Conservation (phyloP, 2,888 invertebrate genomes). For the Oxyteleia sp. region DNA sequence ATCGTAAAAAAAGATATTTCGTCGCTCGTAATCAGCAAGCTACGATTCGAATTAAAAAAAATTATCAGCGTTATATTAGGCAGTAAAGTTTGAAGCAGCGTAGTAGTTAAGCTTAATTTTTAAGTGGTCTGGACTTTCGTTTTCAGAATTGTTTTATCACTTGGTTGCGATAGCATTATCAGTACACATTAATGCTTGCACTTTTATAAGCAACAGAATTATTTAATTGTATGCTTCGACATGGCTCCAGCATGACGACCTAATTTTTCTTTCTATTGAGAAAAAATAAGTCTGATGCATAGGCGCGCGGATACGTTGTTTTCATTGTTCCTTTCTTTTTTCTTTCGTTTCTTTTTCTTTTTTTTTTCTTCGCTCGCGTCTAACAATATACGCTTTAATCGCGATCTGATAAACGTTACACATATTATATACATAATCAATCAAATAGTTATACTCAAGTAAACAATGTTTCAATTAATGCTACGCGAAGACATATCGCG, state of each 20-base stretch:
- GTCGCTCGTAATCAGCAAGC: conserved; percentile 32
- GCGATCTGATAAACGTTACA: conserved; percentile 31
- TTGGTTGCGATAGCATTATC: conserved; percentile 87
- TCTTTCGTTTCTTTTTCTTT: too few species aligned
- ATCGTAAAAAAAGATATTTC: not conserved
- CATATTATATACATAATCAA: not conserved
- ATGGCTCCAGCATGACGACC: conserved; percentile 86
- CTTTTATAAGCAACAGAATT: conserved; percentile 87
- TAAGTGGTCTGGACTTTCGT: conserved; percentile 66
- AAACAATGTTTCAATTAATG: conserved; percentile 32
- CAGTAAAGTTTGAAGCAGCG: conserved; percentile 69
- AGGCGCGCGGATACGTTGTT: conserved; percentile 14
- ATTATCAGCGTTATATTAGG: conserved; percentile 65
- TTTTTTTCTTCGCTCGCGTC: not conserved
- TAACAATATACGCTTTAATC: conserved; percentile 22
- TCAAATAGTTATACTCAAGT: conserved; percentile 17
- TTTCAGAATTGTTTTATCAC: conserved; percentile 83
- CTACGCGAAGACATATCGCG: conserved; percentile 3
- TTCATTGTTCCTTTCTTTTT: not conserved
- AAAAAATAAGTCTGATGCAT: conserved; percentile 72
- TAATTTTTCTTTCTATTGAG: conserved; percentile 82
- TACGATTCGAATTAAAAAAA: conserved; percentile 57
- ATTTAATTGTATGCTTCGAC: conserved; percentile 87
- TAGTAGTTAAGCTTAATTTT: conserved; percentile 73
- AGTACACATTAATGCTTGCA: conserved; percentile 87